Base-by-base conservation (phyloP, 2,113 vertebrate genomes). In the Suncus etruscus region DNA sequence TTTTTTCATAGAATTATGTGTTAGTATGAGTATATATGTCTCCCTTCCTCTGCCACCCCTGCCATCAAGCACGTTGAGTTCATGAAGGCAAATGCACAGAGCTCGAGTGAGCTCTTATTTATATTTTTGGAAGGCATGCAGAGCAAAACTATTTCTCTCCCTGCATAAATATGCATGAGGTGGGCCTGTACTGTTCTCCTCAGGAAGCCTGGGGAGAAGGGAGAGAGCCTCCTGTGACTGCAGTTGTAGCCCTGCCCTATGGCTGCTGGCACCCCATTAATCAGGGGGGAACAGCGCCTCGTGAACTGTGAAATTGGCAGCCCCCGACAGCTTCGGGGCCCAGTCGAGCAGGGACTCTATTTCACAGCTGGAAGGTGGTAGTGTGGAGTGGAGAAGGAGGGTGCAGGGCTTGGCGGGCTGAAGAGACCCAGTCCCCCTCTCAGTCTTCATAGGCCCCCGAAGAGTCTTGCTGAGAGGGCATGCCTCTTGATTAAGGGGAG, bases 261-360 rank as follows among this genome's bases (percentile, higher is more conserved):
- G 75, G 86, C 87, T 94, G 69, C 90, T 77, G 90, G 86, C 50
- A 87, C 90, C 92, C 91, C 80, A 84, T 96, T 95, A 79, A 96
- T 96, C 89, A 87, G 68, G 63, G 90, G 92, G 85, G 68, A 91
- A 61, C 31, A 45, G 72, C 91, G 79, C 61, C 58, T 94, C 0
- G 0, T 83, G 90, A 94, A 95, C 91, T 94, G 95, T 96, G 96
- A 97, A 97, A 97, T 95, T 96, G 95, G 86, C 83, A 95, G 73
- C n/a, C 95, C 87, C 80, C 51, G 93, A 83, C 77, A 82, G 91
- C 87, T 86, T 86, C 58, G 51, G 89, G 94, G 58, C 75, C 69
- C 39, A 80, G 25, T 69, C 1, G 45, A 87, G 94, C 94, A 94
- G 50, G 50, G 72, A 91, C 91, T 90, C 91, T 66, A 89, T 96